phyloP scores from a whole-genome alignment of 2,888 invertebrate species.

The Apodemia zela region DNA sequence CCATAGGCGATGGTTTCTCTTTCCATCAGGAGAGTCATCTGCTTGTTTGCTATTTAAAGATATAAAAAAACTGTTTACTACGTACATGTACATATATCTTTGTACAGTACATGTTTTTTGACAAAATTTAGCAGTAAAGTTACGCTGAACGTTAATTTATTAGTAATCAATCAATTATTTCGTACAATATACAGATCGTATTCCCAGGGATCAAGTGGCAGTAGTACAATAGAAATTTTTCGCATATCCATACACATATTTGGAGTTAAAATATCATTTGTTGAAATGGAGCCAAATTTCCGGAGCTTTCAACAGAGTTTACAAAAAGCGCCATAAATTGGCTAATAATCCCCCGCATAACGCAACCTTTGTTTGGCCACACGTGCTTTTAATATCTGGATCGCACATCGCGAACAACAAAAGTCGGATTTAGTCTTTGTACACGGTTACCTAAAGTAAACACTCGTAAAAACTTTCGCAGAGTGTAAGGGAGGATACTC shows the following conservation, averaged over 20 bases:
- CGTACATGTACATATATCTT: too few species aligned
- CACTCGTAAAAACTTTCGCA: constrained; percentile 63
- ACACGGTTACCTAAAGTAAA: constrained; percentile 63
- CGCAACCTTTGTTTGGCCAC: constrained; percentile 80
- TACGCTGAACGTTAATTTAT: background rate
- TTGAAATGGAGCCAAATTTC: constrained; percentile 80
- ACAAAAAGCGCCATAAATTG: constrained; percentile 80
- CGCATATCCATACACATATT: constrained; percentile 49
- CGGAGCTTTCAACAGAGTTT: constrained; percentile 75
- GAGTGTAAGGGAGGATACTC: constrained; percentile 25
- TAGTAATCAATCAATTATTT: constrained; percentile 20
- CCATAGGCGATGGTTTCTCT: too few species aligned
- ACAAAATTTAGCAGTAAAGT: background rate
- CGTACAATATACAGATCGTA: constrained; percentile 30
- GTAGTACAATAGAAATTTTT: constrained; percentile 30
- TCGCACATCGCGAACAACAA: constrained; percentile 55
- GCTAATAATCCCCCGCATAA: constrained; percentile 80
- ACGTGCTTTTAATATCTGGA: constrained; percentile 78
- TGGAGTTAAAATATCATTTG: constrained; percentile 76
- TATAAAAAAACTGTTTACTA: too few species aligned
- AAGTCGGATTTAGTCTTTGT: constrained; percentile 75
- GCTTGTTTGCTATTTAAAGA: too few species aligned
- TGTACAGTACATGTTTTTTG: background rate
- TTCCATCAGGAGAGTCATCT: too few species aligned
- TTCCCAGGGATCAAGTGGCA: constrained; percentile 53